Evolutionary conservation across 2,888 invertebrate genomes (phyloP).

Genomic region (Aleiodes alternator): DNA sequence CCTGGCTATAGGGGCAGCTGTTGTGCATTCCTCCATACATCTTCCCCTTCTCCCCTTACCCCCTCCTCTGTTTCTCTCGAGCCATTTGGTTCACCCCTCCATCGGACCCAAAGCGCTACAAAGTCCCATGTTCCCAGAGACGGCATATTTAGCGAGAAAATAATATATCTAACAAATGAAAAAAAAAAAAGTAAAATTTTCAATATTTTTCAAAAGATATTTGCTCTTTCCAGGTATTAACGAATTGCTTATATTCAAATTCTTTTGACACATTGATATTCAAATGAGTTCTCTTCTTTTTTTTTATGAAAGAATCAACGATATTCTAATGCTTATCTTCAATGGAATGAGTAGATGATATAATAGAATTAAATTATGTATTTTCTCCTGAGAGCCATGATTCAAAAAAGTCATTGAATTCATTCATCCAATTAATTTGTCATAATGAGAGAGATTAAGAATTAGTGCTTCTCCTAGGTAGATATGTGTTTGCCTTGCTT

Average conservation of each 20-base stretch:
- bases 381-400: no score
- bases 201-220: not conserved
- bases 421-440: slow-evolving; percentile 14
- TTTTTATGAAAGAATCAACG: not conserved
- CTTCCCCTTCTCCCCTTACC: slow-evolving; percentile 48
- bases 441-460: not conserved
- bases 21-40: slow-evolving; percentile 64
- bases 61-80: slow-evolving; percentile 35
- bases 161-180: not conserved
- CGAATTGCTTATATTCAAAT: slow-evolving; percentile 14
- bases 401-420: not conserved
- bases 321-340: not conserved
- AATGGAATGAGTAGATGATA: not conserved
- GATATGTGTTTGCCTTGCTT: slow-evolving; percentile 4
- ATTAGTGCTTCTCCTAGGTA: not conserved
- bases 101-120: slow-evolving; percentile 1
- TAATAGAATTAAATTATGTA: not conserved
- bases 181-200: not conserved
- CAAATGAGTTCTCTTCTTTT: slow-evolving; percentile 20
- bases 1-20: slow-evolving; percentile 66
- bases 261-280: slow-evolving; percentile 27
- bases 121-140: no score
- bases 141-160: not conserved
- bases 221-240: slow-evolving; percentile 2
- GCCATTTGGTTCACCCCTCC: slow-evolving; percentile 35